These are phyloP conservation scores for Acromyrmex charruanus DNA, from an alignment of 1,140 invertebrate genomes.

Conservation along the genomic window DNA sequence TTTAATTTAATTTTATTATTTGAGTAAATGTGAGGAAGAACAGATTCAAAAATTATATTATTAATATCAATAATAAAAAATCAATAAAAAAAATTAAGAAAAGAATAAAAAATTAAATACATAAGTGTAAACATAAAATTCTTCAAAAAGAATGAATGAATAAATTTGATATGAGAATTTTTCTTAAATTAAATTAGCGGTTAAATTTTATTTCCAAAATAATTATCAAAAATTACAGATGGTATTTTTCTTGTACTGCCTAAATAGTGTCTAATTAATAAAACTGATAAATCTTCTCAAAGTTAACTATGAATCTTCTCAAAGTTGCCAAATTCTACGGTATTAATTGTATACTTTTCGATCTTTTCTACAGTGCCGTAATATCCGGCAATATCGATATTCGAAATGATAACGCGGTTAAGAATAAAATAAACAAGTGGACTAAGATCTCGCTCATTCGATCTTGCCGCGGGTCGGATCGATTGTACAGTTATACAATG, in stretches of 20 bases:
- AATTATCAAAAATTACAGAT: background rate
- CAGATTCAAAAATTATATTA: background rate
- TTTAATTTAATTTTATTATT: background rate
- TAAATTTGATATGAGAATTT: background rate
- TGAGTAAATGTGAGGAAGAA: background rate
- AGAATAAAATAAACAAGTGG: background rate
- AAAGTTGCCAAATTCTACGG: conserved; percentile 12
- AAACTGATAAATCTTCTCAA: conserved; percentile 3
- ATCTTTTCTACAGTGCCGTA: conserved; percentile 44
- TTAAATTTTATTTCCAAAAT: conserved; percentile 1
- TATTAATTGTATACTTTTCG: conserved; percentile 37
- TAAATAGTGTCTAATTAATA: background rate
- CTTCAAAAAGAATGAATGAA: background rate
- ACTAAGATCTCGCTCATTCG: conserved; percentile 42
- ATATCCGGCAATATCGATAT: conserved; percentile 10
- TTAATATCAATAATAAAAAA: background rate
- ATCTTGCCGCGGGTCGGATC: conserved; percentile 28
- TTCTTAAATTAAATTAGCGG: background rate
- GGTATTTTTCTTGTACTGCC: background rate
- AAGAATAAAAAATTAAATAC: conserved; percentile 1
- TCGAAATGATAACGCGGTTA: conserved; percentile 5
- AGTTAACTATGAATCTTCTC: conserved; percentile 12
- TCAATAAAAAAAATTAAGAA: background rate
- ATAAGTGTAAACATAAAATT: background rate
- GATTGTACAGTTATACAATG: conserved; percentile 64